These are phyloP conservation scores for Gambusia holbrooki DNA, from an alignment of 2,113 vertebrate genomes.

Conservation along the genomic window DNA sequence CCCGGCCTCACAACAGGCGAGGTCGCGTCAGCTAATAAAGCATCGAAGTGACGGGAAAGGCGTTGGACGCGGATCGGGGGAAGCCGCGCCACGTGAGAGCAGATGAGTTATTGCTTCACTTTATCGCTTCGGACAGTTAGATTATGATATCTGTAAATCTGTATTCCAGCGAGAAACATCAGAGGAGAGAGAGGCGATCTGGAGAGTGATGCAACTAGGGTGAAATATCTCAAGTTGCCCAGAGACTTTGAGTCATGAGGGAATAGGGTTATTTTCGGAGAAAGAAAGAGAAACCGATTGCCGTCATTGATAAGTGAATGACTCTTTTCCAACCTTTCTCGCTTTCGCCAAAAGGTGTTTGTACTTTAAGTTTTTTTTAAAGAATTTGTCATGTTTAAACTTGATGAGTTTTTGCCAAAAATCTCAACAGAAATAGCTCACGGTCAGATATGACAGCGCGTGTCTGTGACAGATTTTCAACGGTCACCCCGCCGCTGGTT, in stretches of 20 bases:
- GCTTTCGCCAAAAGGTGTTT: neutral
- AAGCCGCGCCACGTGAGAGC: neutral
- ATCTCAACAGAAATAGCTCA: neutral
- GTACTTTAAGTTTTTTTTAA: neutral
- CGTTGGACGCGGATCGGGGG: neutral
- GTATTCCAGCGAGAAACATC: constrained; percentile 22
- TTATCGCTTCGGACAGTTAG: constrained; percentile 7
- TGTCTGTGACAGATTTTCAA: neutral
- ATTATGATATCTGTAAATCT: constrained; percentile 39
- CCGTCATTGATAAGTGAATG: neutral
- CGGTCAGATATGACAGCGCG: neutral
- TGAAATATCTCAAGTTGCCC: constrained; percentile 31
- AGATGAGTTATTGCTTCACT: constrained; percentile 8
- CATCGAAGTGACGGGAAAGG: neutral
- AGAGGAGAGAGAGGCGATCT: neutral
- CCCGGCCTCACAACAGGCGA: constrained; percentile 16
- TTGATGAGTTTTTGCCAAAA: neutral
- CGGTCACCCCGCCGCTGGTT: neutral
- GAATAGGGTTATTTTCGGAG: constrained; percentile 13
- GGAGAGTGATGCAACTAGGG: constrained; percentile 42
- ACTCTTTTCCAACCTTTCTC: neutral
- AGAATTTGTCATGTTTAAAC: neutral
- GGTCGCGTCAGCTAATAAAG: constrained; percentile 15
- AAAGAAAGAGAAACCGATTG: constrained; percentile 33
- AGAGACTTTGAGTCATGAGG: constrained; percentile 4